Conservation (phyloP, 64 coral and sea anemone genomes). For the Stylophora pistillata region DNA sequence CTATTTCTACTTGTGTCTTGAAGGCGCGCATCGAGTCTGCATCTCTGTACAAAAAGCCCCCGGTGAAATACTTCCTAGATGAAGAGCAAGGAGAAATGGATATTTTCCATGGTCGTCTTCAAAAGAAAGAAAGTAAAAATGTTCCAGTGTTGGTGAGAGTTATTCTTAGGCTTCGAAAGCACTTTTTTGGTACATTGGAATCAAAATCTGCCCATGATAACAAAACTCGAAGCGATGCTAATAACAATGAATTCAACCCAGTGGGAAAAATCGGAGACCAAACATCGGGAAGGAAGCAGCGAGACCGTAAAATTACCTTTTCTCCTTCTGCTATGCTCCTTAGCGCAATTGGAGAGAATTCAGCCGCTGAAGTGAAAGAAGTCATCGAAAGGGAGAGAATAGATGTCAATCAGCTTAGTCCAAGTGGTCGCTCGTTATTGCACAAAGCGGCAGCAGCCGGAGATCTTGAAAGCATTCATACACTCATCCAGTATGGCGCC, state of each 20-base stretch:
- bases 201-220: conserved; percentile 6
- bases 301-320: conserved; percentile 67
- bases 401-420: conserved; percentile 84
- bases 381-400: conserved; percentile 82
- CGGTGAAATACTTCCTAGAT: conserved; percentile 63
- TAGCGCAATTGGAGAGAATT: conserved; percentile 79
- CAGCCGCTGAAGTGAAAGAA: conserved; percentile 71
- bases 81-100: conserved; percentile 85
- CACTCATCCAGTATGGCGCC: conserved; percentile 83
- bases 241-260: conserved; percentile 13
- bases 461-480: conserved; percentile 85
- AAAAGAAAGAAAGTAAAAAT: conserved; percentile 20
- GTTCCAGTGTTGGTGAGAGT: conserved; percentile 74
- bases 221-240: conserved; percentile 24
- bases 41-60: conserved; percentile 14
- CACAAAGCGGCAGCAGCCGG: conserved; percentile 81
- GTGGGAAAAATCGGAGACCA: background rate
- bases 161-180: conserved; percentile 82
- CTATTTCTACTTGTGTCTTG: conserved; percentile 70
- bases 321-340: conserved; percentile 85
- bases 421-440: conserved; percentile 79
- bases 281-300: background rate
- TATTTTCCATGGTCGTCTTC: conserved; percentile 37
- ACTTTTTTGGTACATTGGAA: conserved; percentile 76
- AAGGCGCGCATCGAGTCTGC: conserved; percentile 29